Evolutionary conservation across 2,888 invertebrate genomes (phyloP).

Genomic region (Parnassius mnemosyne): DNA sequence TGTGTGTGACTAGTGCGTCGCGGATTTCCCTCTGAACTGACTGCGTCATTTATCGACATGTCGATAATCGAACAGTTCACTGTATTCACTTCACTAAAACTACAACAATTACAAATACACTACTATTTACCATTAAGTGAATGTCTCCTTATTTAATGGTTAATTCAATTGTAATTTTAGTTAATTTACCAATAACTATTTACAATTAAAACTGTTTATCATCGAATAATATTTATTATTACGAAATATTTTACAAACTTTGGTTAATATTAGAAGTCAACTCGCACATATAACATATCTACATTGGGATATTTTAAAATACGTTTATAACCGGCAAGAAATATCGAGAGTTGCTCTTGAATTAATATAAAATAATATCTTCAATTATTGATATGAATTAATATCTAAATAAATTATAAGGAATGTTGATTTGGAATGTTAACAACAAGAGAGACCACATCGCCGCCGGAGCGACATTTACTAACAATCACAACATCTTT

Average conservation of each 20-base stretch:
- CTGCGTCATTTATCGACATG: constrained; percentile 42
- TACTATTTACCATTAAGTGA: constrained; percentile 76
- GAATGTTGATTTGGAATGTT: constrained; percentile 68
- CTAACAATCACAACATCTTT: constrained; percentile 77
- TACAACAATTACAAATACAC: constrained; percentile 79
- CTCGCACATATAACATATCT: constrained; percentile 70
- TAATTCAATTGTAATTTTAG: constrained; percentile 65
- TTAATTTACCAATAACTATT: constrained; percentile 72
- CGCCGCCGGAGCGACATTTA: constrained; percentile 47
- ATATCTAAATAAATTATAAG: constrained; percentile 45
- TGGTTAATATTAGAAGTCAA: constrained; percentile 76
- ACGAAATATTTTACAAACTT: constrained; percentile 80
- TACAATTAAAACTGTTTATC: constrained; percentile 77
- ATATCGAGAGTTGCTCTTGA: constrained; percentile 33
- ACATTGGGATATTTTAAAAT: constrained; percentile 51
- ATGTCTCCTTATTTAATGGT: constrained; percentile 68
- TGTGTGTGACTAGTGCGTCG: constrained; percentile 70
- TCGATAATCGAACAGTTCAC: constrained; percentile 51
- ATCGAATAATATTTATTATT: constrained; percentile 74
- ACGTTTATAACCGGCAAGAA: constrained; percentile 39
- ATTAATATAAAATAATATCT: constrained; percentile 33
- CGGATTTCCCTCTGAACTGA: constrained; percentile 53
- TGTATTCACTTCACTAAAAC: constrained; percentile 70
- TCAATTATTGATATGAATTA: constrained; percentile 40
- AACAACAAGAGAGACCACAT: constrained; percentile 52